phyloP scores from a whole-genome alignment of 1,140 invertebrate genomes.

The Neodiprion virginianus region DNA sequence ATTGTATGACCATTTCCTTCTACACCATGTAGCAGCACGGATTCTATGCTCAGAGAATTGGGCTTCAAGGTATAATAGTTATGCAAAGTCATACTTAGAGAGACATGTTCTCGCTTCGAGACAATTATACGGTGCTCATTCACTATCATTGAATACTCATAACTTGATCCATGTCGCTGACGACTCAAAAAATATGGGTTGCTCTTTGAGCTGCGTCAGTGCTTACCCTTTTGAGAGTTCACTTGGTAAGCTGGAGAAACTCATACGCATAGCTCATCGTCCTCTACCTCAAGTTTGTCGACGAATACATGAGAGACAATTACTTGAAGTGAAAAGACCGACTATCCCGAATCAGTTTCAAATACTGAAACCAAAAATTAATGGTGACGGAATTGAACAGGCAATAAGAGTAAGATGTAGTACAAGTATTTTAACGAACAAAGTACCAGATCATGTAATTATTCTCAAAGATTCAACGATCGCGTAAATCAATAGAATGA shows the following conservation, averaged over 20 bases:
- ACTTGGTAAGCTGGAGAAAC: slow-evolving; percentile 19
- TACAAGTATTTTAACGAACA: not conserved
- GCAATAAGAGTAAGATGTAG: not conserved
- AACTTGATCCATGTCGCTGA: slow-evolving; percentile 16
- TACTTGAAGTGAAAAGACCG: not conserved
- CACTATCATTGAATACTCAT: slow-evolving; percentile 1
- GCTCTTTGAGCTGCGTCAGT: slow-evolving; percentile 10
- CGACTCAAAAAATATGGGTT: slow-evolving; percentile 11
- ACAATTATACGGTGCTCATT: not conserved
- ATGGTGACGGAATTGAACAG: not conserved
- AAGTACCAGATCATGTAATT: slow-evolving; percentile 13
- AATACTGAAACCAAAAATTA: not conserved
- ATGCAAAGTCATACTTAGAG: not conserved
- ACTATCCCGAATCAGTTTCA: not conserved
- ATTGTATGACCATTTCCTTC: too few species aligned
- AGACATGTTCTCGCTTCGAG: not conserved
- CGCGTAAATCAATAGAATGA: not conserved
- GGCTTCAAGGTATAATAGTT: not conserved
- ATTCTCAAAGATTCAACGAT: not conserved
- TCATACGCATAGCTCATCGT: not conserved
- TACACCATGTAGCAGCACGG: slow-evolving; percentile 18
- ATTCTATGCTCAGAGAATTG: slow-evolving; percentile 25
- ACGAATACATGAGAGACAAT: not conserved
- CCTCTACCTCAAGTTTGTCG: too few species aligned
- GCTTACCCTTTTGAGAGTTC: slow-evolving; percentile 25